Base-by-base conservation (phyloP, 2,888 invertebrate species). In the Macrophya alboannulata region DNA sequence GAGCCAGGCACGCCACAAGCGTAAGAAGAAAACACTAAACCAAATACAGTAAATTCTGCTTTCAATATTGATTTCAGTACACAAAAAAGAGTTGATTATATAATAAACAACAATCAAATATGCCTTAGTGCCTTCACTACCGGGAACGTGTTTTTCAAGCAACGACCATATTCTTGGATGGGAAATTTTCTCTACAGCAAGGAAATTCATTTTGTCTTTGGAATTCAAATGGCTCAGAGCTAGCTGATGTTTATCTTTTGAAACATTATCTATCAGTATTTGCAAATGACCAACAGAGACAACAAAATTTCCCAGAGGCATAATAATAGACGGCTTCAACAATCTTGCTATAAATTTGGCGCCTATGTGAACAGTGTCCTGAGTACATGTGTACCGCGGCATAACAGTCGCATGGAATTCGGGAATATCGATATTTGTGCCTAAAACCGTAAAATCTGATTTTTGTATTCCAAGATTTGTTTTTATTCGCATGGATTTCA, bases 401-500 rank as follows among this genome's bases (percentile, higher is more conserved):
- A 84, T 62, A 40, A 86, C n/a, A 21, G 77, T 71, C 21, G 76
- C 48, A 59, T 84, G 51, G 55, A 85, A 87, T 86, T 71, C 71
- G 71, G 71, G 71, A 71, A 71, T 40, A 71, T 71, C 71, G 71
- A 71, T 71, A 40, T 40, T 37, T 71, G 71, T 71, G 37, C 71
- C 71, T 71, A 71, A 71, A 17, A 71, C 71, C n/a, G 25, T 37
- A 25, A 62, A 51, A 43, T 74, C 71, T 8, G 31, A 37, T 21
- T 74, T 85, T 84, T 85, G 25, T 77, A 85, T 84, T 21, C 87
- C 87, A 6, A 87, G 85, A 79, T 85, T 83, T 74, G 76, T 87
- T 84, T 86, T 79, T n/a, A 88, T 37, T 17, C 88, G 84, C 89
- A 90, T 90, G 72, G 88, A 87, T 86, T 88, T 90, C 74, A 91